Conservation (phyloP, 2,888 invertebrate species). For the Athrips mouffetella region DNA sequence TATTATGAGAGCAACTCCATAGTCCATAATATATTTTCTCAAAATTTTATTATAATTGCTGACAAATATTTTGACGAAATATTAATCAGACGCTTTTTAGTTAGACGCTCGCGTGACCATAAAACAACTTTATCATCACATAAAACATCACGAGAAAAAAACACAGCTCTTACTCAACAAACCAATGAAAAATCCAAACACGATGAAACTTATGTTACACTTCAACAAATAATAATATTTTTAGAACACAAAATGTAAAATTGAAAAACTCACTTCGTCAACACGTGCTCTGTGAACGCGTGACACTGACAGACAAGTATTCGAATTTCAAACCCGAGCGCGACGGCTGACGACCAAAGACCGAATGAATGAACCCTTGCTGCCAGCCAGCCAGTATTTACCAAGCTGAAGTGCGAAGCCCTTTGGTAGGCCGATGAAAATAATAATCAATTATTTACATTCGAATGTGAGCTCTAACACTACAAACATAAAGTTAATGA, state of each 20-base stretch:
- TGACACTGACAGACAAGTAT: slow-evolving; percentile 18
- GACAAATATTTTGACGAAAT: no score
- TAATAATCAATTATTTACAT: slow-evolving; percentile 37
- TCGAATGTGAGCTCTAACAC: slow-evolving; percentile 38
- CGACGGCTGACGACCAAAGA: slow-evolving; percentile 40
- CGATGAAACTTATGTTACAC: background rate
- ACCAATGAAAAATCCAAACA: background rate
- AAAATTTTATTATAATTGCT: no score
- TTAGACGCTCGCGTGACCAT: background rate
- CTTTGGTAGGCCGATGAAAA: slow-evolving; percentile 47
- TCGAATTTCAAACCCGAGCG: slow-evolving; percentile 25
- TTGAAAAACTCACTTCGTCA: slow-evolving; percentile 36
- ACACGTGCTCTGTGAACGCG: slow-evolving; percentile 35
- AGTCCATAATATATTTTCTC: no score
- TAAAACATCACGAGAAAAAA: slow-evolving; percentile 14
- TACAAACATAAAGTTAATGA: slow-evolving; percentile 34
- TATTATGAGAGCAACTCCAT: no score
- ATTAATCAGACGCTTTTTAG: no score
- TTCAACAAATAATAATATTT: slow-evolving; percentile 18
- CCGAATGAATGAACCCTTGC: slow-evolving; percentile 36
- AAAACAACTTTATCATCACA: background rate
- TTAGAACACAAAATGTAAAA: slow-evolving; percentile 23
- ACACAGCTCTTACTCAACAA: background rate
- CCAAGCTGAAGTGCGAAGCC: slow-evolving; percentile 38
- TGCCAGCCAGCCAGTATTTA: slow-evolving; percentile 29